phyloP scores from a whole-genome alignment of 2,113 vertebrate genomes.

The Electrona antarctica region DNA sequence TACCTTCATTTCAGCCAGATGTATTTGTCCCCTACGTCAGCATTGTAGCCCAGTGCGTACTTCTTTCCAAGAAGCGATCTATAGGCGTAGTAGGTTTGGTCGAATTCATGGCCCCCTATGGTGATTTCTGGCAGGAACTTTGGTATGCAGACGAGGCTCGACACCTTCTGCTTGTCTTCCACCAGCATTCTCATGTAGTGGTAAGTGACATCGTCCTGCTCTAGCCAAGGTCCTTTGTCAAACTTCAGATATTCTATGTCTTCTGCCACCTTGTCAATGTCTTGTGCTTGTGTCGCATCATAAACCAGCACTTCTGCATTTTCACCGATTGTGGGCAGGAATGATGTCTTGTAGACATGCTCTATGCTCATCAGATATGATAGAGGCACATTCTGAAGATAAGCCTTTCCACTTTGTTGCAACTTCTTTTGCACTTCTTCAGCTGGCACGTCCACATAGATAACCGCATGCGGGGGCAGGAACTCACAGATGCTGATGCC shows the following conservation, averaged over 20 bases:
- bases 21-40: slow-evolving; percentile 87
- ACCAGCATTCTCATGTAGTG: slow-evolving; percentile 85
- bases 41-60: slow-evolving; percentile 83
- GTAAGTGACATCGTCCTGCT: slow-evolving; percentile 81
- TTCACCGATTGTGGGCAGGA: slow-evolving; percentile 88
- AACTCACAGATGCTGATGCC: slow-evolving; percentile 82
- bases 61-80: slow-evolving; percentile 82
- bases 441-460: slow-evolving; percentile 87
- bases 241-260: slow-evolving; percentile 87
- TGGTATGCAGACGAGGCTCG: slow-evolving; percentile 71
- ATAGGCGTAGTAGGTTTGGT: slow-evolving; percentile 73
- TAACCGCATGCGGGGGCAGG: slow-evolving; percentile 84
- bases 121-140: slow-evolving; percentile 88
- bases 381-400: slow-evolving; percentile 76
- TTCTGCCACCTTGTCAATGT: slow-evolving; percentile 82
- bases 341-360: slow-evolving; percentile 87
- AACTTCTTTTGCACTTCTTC: slow-evolving; percentile 88
- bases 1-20: slow-evolving; percentile 91
- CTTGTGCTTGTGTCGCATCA: slow-evolving; percentile 63
- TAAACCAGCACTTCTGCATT: slow-evolving; percentile 84
- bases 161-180: slow-evolving; percentile 82
- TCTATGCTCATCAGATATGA: slow-evolving; percentile 89
- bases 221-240: slow-evolving; percentile 87
- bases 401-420: slow-evolving; percentile 72
- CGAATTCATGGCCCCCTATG: slow-evolving; percentile 80